Evolutionary conservation across 2,797 vertebrate genomes (phyloP), one percentile per base, ranked within the genome.

Genomic region (Peromyscus nudipes): DNA sequence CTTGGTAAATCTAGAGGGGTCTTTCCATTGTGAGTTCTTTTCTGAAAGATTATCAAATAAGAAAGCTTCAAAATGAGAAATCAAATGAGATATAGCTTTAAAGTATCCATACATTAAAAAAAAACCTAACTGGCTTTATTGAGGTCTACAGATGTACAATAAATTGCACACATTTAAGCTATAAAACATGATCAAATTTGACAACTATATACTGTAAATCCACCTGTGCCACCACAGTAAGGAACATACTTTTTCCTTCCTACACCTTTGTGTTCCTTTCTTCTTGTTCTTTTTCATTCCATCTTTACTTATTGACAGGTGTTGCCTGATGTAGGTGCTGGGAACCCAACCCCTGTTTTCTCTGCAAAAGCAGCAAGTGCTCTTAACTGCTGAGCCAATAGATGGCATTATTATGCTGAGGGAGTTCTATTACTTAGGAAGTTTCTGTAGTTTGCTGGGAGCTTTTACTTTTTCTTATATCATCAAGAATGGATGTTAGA

Each of bases 41-140:
- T 91, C 62, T 49, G 43, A 96, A 88, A 93, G 34, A 13, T 76
- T 14, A 71, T 84, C 43, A 82, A 89, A 85, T 37, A 37, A 93
- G 37, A 89, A 52, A 85, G 31, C 27, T 88, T 4, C 65, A 84
- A 65, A 64, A 84, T 46, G 27, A 64, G 62, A 49, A 85, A 23
- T 34, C 43, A 85, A 49, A 67, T 67, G 9, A n/a, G 82, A 89
- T 29, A 84, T 73, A 77, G 9, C 60, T 57, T 81, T 76, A 91
- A 91, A 79, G 3, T 79, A 34, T 69, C 7, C 14, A 34, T 43
- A 46, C 52, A 43, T 4, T 85, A 76, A 65, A 89, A 91, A 60
- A 55, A 10, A 49, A 40, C 2, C 37, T 19, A 4, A 88, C 79
- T 40, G 40, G 31, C 17, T 88, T 55, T 81, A 64, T 89, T 86